Evolutionary conservation across 2,888 invertebrate genomes (phyloP).

Genomic region (Pristionchus entomophagus): DNA sequence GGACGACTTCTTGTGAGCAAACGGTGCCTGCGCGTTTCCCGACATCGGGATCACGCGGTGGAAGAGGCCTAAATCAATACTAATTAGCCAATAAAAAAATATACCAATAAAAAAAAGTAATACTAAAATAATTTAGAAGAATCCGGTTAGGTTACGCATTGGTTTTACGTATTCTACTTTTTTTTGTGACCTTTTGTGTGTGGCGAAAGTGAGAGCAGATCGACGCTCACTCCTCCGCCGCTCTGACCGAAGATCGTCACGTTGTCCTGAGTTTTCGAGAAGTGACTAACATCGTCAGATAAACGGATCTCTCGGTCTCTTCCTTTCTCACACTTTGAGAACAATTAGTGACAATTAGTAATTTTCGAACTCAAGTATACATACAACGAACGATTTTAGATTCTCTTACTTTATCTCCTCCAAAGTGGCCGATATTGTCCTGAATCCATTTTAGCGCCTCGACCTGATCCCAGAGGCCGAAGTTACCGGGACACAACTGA

Average conservation of each 20-base stretch:
- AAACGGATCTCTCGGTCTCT: no score
- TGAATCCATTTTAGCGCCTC: constrained; percentile 22
- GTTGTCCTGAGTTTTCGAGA: constrained; percentile 29
- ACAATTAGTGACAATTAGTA: background rate
- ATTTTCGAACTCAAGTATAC: no score
- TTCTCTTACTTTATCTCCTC: constrained; percentile 15
- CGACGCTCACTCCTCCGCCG: background rate
- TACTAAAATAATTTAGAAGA: no score
- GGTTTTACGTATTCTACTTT: no score
- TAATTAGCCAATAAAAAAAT: no score
- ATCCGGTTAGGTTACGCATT: no score
- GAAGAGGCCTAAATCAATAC: background rate
- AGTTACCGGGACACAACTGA: background rate
- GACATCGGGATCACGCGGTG: background rate
- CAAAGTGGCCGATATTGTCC: constrained; percentile 1
- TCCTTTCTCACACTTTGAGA: no score
- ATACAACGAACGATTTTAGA: no score
- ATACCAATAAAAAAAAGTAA: no score
- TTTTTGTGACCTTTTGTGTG: constrained; percentile 13
- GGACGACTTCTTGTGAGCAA: background rate
- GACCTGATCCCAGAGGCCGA: constrained; percentile 24
- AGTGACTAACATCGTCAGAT: no score
- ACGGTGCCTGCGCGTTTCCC: background rate
- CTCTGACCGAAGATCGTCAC: constrained; percentile 12
- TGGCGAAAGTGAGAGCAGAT: background rate